Percentiles rank a stretch among this genome's conserved stretches.
phyloP scores from a whole-genome alignment of 2,113 vertebrate species.

The Nasalis larvatus region DNA sequence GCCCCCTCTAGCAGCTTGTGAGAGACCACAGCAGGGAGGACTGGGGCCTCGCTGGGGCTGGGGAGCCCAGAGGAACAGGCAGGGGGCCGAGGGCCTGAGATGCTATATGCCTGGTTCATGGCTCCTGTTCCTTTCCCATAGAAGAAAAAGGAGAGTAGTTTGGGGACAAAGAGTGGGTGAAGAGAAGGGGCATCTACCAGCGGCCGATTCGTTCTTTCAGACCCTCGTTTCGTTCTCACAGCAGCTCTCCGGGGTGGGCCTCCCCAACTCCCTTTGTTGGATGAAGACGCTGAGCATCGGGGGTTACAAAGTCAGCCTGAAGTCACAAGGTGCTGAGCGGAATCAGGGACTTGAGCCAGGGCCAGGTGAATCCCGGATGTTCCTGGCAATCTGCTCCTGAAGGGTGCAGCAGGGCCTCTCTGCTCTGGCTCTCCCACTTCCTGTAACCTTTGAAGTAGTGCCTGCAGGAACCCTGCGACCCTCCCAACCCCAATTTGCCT shows the following conservation, averaged over 20 bases:
- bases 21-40: no score
- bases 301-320: background rate
- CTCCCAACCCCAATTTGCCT: background rate
- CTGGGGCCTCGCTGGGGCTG: background rate
- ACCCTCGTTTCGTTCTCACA: background rate
- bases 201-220: no score
- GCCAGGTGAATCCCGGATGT: background rate
- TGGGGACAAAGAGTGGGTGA: background rate
- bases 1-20: no score
- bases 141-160: background rate
- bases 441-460: background rate
- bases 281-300: background rate
- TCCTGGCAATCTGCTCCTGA: background rate
- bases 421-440: background rate
- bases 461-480: background rate
- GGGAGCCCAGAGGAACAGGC: background rate
- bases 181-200: background rate
- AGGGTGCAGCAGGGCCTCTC: background rate
- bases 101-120: background rate
- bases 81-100: accelerated
- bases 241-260: background rate
- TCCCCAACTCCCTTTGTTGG: no score
- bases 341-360: background rate
- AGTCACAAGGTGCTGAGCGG: background rate
- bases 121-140: background rate